Conservation (phyloP, 2,888 invertebrate species). For the Tortrix viridana region DNA sequence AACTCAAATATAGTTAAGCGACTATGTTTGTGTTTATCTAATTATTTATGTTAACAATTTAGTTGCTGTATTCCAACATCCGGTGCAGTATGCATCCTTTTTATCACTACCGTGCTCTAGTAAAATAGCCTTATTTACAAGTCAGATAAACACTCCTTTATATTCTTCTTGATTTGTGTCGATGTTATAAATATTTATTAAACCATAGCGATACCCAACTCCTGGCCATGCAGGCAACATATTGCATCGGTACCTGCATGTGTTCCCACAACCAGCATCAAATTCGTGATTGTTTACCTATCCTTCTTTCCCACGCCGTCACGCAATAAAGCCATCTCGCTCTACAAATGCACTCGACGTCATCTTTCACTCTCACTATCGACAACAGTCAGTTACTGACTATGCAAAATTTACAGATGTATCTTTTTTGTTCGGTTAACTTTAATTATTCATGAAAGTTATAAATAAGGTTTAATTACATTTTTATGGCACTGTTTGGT, state of each 20-base stretch:
- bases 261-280: conserved; percentile 71
- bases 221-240: conserved; percentile 48
- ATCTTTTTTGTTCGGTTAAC: not conserved
- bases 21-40: too few species aligned
- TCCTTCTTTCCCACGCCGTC: conserved; percentile 51
- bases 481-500: too few species aligned
- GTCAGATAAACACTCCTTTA: too few species aligned
- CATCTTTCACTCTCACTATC: conserved; percentile 83
- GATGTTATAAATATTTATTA: conserved; percentile 18
- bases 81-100: too few species aligned
- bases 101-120: too few species aligned
- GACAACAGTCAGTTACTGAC: conserved; percentile 59
- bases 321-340: conserved; percentile 46
- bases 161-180: too few species aligned
- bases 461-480: not conserved
- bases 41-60: too few species aligned
- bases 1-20: too few species aligned
- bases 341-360: conserved; percentile 68
- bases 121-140: too few species aligned
- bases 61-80: too few species aligned
- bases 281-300: conserved; percentile 40
- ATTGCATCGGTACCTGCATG: conserved; percentile 73
- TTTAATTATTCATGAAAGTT: not conserved
- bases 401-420: conserved; percentile 52
- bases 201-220: conserved; percentile 46